Evolutionary conservation across 2,888 invertebrate genomes (phyloP).

Genomic region (Brachyptera putata): DNA sequence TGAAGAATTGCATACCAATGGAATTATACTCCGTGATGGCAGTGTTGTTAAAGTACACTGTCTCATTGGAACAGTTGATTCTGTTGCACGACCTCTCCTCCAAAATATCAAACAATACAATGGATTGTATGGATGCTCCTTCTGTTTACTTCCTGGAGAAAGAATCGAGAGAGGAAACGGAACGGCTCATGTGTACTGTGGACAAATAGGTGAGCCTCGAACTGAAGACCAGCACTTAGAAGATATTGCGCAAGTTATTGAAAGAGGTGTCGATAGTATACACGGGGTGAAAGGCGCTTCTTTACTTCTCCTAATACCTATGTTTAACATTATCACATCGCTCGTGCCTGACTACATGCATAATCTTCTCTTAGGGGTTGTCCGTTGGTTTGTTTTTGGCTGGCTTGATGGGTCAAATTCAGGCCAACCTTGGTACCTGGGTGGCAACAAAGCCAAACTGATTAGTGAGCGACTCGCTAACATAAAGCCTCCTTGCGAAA

Average conservation of each 20-base stretch:
- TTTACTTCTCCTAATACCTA: background rate
- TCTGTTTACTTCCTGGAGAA: background rate
- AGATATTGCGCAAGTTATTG: background rate
- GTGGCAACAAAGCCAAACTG: background rate
- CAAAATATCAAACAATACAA: conserved; percentile 14
- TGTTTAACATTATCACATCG: conserved; percentile 7
- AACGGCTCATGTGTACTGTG: background rate
- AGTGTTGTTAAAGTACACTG: background rate
- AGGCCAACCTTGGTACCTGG: background rate
- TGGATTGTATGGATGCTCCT: conserved; percentile 10
- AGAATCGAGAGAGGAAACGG: background rate
- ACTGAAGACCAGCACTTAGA: background rate
- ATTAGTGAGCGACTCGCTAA: background rate
- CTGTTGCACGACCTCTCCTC: conserved; percentile 1
- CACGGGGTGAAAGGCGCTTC: background rate
- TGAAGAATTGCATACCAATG: background rate
- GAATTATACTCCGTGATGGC: background rate
- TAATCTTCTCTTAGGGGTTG: conserved; percentile 12
- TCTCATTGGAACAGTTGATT: conserved; percentile 6
- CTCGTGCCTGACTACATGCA: conserved; percentile 22
- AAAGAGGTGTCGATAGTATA: background rate
- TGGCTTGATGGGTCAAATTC: background rate
- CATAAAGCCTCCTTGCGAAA: conserved; percentile 10
- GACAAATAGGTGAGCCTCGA: background rate
- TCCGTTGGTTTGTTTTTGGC: background rate